Evolutionary conservation across 1,140 invertebrate genomes (phyloP).

Genomic region (Bradynema listronoti): DNA sequence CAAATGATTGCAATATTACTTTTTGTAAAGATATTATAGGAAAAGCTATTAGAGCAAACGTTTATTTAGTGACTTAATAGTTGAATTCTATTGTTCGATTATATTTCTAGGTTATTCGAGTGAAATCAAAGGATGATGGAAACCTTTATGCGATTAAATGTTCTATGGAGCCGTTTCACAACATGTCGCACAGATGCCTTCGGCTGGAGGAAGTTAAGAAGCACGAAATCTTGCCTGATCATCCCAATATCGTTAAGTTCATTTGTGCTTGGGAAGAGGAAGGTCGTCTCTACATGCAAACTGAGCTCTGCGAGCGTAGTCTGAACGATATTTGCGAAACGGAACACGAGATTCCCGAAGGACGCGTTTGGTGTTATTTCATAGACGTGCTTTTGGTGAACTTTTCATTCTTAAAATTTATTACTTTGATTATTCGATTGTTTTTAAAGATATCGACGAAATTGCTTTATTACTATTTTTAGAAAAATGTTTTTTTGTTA

Average conservation of each 20-base stretch:
- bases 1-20: too few relatives aligned
- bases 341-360: slow-evolving; percentile 47
- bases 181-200: slow-evolving; percentile 17
- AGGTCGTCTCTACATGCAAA: slow-evolving; percentile 68
- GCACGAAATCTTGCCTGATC: slow-evolving; percentile 62
- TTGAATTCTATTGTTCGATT: too few relatives aligned
- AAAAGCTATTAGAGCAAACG: too few relatives aligned
- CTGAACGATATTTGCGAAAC: slow-evolving; percentile 41
- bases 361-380: slow-evolving; percentile 49
- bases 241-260: slow-evolving; percentile 68
- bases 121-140: slow-evolving; percentile 30
- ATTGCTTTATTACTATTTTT: too few relatives aligned
- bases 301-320: slow-evolving; percentile 67
- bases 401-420: background rate
- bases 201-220: slow-evolving; percentile 36
- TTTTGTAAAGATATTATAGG: too few relatives aligned
- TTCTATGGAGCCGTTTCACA: slow-evolving; percentile 18
- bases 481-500: too few relatives aligned
- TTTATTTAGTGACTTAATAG: too few relatives aligned
- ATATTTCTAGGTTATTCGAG: slow-evolving; percentile 27
- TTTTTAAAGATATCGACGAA: too few relatives aligned
- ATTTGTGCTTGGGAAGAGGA: slow-evolving; percentile 71
- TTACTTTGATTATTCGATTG: too few relatives aligned
- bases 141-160: slow-evolving; percentile 33
- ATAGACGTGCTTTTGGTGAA: slow-evolving; percentile 56